Evolutionary conservation across 2,797 vertebrate species (phyloP).

Genomic region (Fratercula arctica): DNA sequence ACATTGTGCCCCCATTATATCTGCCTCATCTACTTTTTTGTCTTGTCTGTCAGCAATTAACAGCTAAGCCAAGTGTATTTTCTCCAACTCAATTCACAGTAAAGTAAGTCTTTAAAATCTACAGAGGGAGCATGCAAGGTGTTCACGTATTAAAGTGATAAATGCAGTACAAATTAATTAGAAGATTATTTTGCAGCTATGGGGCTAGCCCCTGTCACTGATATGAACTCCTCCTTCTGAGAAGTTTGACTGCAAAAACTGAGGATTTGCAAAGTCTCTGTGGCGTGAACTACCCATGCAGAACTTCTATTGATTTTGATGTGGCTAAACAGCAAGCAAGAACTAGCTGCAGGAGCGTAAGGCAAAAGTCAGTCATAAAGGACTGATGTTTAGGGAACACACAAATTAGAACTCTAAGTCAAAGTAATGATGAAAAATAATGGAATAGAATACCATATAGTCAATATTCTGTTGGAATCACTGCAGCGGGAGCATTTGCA

Average conservation of each 20-base stretch:
- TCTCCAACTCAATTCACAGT: not conserved
- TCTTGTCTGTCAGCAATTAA: slow-evolving; percentile 32
- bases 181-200: not conserved
- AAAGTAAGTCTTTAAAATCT: not conserved
- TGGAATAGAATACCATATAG: not conserved
- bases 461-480: not conserved
- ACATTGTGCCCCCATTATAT: slow-evolving; percentile 1
- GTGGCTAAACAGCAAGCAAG: not conserved
- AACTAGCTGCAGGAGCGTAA: not conserved
- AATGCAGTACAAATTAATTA: not conserved
- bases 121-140: not conserved
- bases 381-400: not conserved
- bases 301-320: not conserved
- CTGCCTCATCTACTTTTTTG: slow-evolving; percentile 35
- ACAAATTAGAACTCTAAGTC: not conserved
- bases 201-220: not conserved
- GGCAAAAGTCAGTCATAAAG: not conserved
- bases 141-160: not conserved
- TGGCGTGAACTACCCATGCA: not conserved
- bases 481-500: fast-evolving
- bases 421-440: not conserved
- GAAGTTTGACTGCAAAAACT: not conserved
- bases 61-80: slow-evolving; percentile 8
- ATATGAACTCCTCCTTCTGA: not conserved
- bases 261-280: not conserved